Percentiles rank a stretch among this genome's conserved stretches.
These are phyloP conservation scores for Monopis laevigella DNA, from an alignment of 2,888 invertebrate genomes.

Conservation along the genomic window DNA sequence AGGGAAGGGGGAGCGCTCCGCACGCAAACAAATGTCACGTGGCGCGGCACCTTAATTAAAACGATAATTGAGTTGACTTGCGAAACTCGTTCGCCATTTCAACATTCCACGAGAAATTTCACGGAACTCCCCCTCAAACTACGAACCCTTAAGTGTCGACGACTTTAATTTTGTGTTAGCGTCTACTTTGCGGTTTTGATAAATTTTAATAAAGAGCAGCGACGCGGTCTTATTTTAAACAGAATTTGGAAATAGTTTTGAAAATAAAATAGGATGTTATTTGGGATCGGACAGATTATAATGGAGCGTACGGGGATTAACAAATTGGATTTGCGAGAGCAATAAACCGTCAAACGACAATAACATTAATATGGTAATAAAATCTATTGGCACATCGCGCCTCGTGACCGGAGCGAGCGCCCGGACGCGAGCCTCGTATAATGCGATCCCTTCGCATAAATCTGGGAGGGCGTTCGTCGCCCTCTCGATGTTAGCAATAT, in stretches of 20 bases:
- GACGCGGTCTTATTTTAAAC: too few species aligned
- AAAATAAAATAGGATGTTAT: too few species aligned
- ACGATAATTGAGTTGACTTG: slow-evolving; percentile 69
- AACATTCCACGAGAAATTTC: slow-evolving; percentile 61
- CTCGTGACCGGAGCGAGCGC: slow-evolving; percentile 24
- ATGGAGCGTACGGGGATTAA: slow-evolving; percentile 6
- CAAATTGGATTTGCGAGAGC: slow-evolving; percentile 5
- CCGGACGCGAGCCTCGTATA: slow-evolving; percentile 42
- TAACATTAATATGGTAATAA: slow-evolving; percentile 25
- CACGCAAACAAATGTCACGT: slow-evolving; percentile 68
- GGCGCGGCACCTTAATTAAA: slow-evolving; percentile 65
- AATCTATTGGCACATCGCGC: slow-evolving; percentile 21
- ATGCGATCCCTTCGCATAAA: slow-evolving; percentile 35
- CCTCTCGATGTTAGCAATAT: slow-evolving; percentile 34
- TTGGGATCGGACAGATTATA: too few species aligned
- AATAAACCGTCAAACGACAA: slow-evolving; percentile 18
- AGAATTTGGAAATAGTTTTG: too few species aligned
- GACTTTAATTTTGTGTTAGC: slow-evolving; percentile 66
- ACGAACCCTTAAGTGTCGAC: slow-evolving; percentile 63
- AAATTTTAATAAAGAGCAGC: slow-evolving; percentile 60
- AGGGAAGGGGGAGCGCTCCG: slow-evolving; percentile 45
- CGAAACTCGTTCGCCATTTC: slow-evolving; percentile 66
- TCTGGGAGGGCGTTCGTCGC: slow-evolving; percentile 6
- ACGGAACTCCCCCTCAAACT: slow-evolving; percentile 54
- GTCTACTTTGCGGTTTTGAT: slow-evolving; percentile 60